Percentiles rank a stretch among this genome's conserved stretches.
phyloP scores from a whole-genome alignment of 2,888 invertebrate species.

The Diplolepis rosae region DNA sequence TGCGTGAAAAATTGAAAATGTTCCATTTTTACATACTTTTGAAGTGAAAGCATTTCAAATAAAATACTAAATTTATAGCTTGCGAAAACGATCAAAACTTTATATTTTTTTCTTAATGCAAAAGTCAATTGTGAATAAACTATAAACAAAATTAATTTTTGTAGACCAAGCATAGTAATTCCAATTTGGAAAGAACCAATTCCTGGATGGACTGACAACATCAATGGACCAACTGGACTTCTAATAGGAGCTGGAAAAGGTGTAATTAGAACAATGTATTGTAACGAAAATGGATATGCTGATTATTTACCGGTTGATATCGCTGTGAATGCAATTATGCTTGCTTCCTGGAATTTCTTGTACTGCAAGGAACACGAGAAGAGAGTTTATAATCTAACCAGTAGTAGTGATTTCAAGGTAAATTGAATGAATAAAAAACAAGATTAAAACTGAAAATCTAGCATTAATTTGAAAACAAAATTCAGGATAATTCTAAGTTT shows the following conservation, averaged over 20 bases:
- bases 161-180: slow-evolving; percentile 79
- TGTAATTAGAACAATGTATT: slow-evolving; percentile 91
- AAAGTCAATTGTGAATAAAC: background rate
- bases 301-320: slow-evolving; percentile 88
- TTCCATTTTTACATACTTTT: no score
- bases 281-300: slow-evolving; percentile 84
- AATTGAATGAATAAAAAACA: no score
- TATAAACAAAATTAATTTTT: background rate
- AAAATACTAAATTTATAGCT: no score
- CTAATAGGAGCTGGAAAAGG: slow-evolving; percentile 90
- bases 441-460: no score
- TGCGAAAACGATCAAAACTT: no score
- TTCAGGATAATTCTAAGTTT: no score
- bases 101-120: no score
- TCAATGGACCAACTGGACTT: slow-evolving; percentile 92
- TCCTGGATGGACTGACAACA: slow-evolving; percentile 94
- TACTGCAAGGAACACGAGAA: slow-evolving; percentile 74
- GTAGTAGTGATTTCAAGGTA: slow-evolving; percentile 86
- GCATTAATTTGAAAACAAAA: no score
- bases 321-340: slow-evolving; percentile 85
- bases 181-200: slow-evolving; percentile 90
- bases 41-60: no score
- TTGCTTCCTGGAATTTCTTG: slow-evolving; percentile 81
- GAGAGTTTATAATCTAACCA: slow-evolving; percentile 84
- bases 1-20: no score